Percentiles rank a stretch among this genome's conserved stretches.
phyloP scores from a whole-genome alignment of 2,797 vertebrate genomes.

The Alca torda region DNA sequence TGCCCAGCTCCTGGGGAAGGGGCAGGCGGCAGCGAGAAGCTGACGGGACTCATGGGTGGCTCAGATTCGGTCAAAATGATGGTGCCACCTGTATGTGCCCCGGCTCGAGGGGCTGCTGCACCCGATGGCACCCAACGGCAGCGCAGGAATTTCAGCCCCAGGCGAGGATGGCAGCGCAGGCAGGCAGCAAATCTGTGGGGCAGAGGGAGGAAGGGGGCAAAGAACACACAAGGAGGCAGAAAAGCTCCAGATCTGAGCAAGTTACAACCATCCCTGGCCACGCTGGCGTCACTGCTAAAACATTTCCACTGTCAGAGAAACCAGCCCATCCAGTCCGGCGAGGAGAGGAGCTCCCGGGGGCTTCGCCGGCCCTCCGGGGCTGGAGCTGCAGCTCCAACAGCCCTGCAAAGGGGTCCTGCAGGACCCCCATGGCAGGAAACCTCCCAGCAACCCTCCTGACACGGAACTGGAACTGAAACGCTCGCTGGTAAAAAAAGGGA shows the following conservation, averaged over 20 bases:
- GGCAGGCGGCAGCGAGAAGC: not conserved
- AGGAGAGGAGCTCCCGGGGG: not conserved
- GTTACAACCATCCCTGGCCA: conserved; percentile 43
- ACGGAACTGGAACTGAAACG: not conserved
- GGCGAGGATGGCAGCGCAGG: not conserved
- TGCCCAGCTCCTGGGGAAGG: not conserved
- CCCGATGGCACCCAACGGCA: not conserved
- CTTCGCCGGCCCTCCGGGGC: not conserved
- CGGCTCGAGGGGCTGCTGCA: not conserved
- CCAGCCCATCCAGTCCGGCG: conserved; percentile 51
- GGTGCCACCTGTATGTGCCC: not conserved
- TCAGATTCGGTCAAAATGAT: not conserved
- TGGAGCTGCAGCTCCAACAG: not conserved
- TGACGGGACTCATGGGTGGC: not conserved
- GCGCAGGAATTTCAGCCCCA: rapidly evolving
- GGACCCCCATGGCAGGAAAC: not conserved
- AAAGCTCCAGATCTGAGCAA: conserved; percentile 26
- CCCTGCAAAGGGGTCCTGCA: not conserved
- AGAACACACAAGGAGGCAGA: not conserved
- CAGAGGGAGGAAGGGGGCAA: conserved; percentile 14
- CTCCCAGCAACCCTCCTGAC: not conserved
- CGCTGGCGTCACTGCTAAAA: conserved; percentile 40
- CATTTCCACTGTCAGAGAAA: conserved; percentile 48
- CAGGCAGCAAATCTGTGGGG: not conserved
- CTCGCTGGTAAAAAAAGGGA: not conserved